phyloP scores from a whole-genome alignment of 2,113 vertebrate genomes.

The Microtus pennsylvanicus region DNA sequence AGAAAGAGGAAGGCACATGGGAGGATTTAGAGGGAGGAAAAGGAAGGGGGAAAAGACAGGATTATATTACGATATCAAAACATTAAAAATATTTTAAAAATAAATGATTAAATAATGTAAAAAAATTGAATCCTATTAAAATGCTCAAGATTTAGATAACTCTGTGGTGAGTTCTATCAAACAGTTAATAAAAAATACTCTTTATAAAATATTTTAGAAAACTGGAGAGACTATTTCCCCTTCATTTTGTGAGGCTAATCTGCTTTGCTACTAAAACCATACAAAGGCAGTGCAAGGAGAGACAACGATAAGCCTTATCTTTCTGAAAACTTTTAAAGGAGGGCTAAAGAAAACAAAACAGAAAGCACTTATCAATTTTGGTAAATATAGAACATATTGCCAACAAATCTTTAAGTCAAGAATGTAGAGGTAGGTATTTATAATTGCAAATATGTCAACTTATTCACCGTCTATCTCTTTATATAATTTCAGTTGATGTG shows the following conservation, averaged over 20 bases:
- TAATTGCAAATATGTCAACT: not conserved
- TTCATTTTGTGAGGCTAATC: not conserved
- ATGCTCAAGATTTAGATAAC: not conserved
- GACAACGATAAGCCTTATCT: not conserved
- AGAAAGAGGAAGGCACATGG: not conserved
- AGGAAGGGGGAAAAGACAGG: not conserved
- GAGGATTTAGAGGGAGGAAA: not conserved
- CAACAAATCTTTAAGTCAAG: not conserved
- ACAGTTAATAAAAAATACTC: constrained; percentile 12
- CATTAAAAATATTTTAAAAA: not conserved
- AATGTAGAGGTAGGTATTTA: not conserved
- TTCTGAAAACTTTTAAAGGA: not conserved
- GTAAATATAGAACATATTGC: not conserved
- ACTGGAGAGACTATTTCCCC: not conserved
- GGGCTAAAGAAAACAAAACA: not conserved
- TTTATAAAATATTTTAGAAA: not conserved
- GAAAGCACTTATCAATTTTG: not conserved
- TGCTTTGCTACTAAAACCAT: not conserved
- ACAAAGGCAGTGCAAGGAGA: not conserved
- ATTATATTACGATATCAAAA: not conserved
- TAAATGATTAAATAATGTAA: not conserved
- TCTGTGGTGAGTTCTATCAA: not conserved
- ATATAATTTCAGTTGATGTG: not conserved
- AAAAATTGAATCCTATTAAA: not conserved
- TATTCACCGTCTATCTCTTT: not conserved